Base-by-base conservation (phyloP, 2,113 vertebrate genomes). In the Cathartes aura region DNA sequence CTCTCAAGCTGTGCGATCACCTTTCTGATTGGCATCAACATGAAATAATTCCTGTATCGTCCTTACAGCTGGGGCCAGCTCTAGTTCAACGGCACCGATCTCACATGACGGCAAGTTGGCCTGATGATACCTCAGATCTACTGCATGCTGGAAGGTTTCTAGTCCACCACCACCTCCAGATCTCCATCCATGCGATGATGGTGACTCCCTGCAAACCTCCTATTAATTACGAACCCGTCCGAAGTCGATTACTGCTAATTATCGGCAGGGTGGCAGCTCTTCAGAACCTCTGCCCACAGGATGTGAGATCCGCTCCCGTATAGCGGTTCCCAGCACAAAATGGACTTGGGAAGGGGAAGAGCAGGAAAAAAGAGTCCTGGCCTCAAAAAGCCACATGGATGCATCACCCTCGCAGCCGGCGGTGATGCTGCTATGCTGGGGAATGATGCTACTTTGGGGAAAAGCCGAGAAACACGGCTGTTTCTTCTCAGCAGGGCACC, bases 341-440 rank as follows among this genome's bases (percentile, higher is more conserved):
- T 2, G 6, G 6, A 43, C 15, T 73, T 45, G 34, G 59, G 47
- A 87, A 81, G 29, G 6, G 17, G 43, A 81, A 83, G 8, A 76
- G 29, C 9, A 30, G 45, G 56, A 24, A 53, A 43, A 56, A 38
- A 58, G 60, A 80, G n/a, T 24, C 55, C 15, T 36, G 64, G 30
- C 26, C 38, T 80, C 63, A 21, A 63, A 91, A 63, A 45, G 5
- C n/a, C 50, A 5, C 45, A 14, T 0, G 23, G 48, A 82, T 17
- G 14, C 27, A 20, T 34, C 76, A 22, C 12, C 36, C 21, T 17
- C 1, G 2, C 21, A 53, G 36, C 23, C 2, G 1, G 36, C 1
- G 3, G 19, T 26, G 87, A 30, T 17, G 42, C 34, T 52, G 56
- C 38, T 47, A 6, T 7, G 5, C 42, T 4, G 2, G 50, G 55